Conservation (phyloP, 2,113 vertebrate species). For the Tachysurus fulvidraco region DNA sequence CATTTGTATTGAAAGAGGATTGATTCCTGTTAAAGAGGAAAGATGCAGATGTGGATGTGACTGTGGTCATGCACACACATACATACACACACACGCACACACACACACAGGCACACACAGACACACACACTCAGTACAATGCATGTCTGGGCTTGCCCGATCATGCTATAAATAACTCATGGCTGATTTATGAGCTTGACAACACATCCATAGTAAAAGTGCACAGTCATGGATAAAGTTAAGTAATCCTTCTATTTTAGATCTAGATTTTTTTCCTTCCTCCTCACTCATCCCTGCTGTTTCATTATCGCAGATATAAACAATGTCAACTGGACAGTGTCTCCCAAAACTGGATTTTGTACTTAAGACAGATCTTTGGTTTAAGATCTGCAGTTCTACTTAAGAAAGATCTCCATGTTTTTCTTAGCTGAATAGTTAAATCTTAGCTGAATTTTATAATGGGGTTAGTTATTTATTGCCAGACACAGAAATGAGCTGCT, state of each 20-base stretch:
- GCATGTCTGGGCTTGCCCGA: slow-evolving; percentile 31
- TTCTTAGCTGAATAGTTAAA: neutral
- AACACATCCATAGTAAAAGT: slow-evolving; percentile 24
- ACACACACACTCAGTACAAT: slow-evolving; percentile 20
- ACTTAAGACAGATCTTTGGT: too few species aligned
- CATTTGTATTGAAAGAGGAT: neutral
- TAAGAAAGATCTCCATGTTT: too few species aligned
- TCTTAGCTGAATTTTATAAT: neutral
- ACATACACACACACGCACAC: slow-evolving; percentile 15
- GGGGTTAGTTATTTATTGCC: neutral
- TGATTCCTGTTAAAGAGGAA: neutral
- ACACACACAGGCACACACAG: neutral
- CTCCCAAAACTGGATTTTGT: neutral
- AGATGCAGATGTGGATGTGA: neutral
- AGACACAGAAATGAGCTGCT: neutral
- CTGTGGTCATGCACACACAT: neutral
- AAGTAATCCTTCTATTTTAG: neutral
- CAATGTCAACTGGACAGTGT: neutral
- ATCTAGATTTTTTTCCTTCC: neutral
- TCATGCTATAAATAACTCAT: slow-evolving; percentile 22
- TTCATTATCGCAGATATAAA: neutral
- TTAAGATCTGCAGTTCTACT: too few species aligned
- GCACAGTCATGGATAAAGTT: neutral
- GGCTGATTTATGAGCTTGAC: slow-evolving; percentile 15
- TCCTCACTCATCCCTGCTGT: neutral